Base-by-base conservation (phyloP, 2,888 invertebrate genomes). In the Archips crataeganus region DNA sequence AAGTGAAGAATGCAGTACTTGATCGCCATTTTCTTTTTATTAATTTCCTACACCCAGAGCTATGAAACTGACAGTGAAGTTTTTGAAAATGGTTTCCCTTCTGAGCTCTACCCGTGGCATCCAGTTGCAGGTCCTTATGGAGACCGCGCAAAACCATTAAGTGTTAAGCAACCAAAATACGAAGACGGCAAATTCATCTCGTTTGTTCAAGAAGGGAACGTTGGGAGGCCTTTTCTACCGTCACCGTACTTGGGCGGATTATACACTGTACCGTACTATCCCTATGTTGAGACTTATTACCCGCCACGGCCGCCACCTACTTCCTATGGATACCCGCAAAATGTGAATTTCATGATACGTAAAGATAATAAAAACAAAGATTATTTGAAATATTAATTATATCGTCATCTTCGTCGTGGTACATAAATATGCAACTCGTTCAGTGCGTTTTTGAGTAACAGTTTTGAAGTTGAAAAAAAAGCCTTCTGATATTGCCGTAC, bases 221-320 rank as follows among this genome's bases (percentile, higher is more conserved):
- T 6, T 2, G 78, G 79, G 2, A 82, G 79, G 9, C 86, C 87
- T 0, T 85, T 81, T 42, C 74, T 79, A 23, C 79, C 82, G 13
- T 75, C 76, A 11, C 80, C 82, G 2, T 82, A 82, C 64, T 60
- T 79, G 47, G 77, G 82, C 11, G 88, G 86, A 54, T 49, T 88
- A 2, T 83, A 88, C 42, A 84, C 86, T 0, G 81, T 82, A 68
- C 89, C 89, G 0, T 87, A 85, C 71, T 85, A 84, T 62, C 84
- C 86, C 70, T 82, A 80, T 57, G 80, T 84, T 45, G 36, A 79
- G 3, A 79, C 82, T 6, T 77, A 79, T 13, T 80, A 84, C 34
- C 81, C 81, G 23, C 80, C 80, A 32, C 80, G 84, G 32, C 81
- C 81, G 23, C 80, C 80, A 32, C 80, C 80, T 3, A 78, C 84